Conservation (phyloP, 2,888 invertebrate genomes). For the Boloria euphrosyne region DNA sequence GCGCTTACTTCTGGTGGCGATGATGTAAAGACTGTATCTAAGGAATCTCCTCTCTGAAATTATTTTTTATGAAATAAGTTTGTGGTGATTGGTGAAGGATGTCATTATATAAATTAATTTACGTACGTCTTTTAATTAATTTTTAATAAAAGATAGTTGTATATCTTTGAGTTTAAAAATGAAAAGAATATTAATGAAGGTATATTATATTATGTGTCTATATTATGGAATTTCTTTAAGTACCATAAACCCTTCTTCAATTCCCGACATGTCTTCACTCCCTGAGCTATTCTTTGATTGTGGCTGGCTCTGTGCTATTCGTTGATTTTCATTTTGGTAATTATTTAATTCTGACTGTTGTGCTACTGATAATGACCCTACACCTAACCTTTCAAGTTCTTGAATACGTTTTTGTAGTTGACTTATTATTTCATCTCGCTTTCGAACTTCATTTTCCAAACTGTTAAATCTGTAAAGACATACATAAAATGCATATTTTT, state of each 20-base stretch:
- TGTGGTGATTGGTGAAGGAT: too few relatives aligned
- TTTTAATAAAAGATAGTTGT: too few relatives aligned
- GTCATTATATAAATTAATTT: neutral
- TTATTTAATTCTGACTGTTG: conserved; percentile 20
- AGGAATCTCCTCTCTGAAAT: conserved; percentile 85
- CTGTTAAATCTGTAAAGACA: conserved; percentile 83
- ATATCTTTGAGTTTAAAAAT: neutral
- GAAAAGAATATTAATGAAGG: neutral
- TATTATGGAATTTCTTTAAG: conserved; percentile 19
- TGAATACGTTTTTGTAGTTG: conserved; percentile 88
- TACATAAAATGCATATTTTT: conserved; percentile 39
- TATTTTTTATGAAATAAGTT: neutral
- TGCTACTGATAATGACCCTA: conserved; percentile 43
- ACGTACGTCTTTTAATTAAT: too few relatives aligned
- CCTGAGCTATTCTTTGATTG: conserved; percentile 70
- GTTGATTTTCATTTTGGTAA: conserved; percentile 38
- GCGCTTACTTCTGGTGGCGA: conserved; percentile 78
- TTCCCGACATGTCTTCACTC: conserved; percentile 71
- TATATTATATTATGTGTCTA: too few relatives aligned
- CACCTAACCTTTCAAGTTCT: conserved; percentile 82
- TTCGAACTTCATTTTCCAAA: conserved; percentile 90
- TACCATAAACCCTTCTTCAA: conserved; percentile 79
- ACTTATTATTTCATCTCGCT: conserved; percentile 90
- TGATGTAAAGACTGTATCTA: conserved; percentile 85
- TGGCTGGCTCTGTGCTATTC: conserved; percentile 40